Base-by-base conservation (phyloP, 2,888 invertebrate genomes). In the Neoitamus cyanurus region DNA sequence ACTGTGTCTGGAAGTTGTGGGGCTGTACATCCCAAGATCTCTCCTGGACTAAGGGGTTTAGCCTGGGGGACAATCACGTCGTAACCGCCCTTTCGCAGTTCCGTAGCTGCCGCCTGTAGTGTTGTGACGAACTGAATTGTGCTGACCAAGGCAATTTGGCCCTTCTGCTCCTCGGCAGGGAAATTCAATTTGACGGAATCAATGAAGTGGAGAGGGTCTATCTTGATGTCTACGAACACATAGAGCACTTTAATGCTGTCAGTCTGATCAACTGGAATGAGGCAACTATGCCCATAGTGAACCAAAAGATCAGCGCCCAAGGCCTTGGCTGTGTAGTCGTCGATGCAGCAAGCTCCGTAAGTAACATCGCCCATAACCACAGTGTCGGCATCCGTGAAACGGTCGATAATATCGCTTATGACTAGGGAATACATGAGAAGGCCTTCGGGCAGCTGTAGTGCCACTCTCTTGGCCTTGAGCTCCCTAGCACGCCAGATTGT, bases 281-380 rank as follows among this genome's bases (percentile, higher is more conserved):
- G 94, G 91, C 99, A 99, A 87, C 98, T 99, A 91, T 99, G 99
- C 0, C 99, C 99, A 90, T 99, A 99, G 91, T 99, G 99, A 36
- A 99, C 95, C 87, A 99, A 92, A 28, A 99, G 92, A 88, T 99
- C 97, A 7, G 97, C 97, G 11, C 96, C 96, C 37, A 99, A 92
- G 0, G 98, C 97, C 88, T 94, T 93, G 0, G 99, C 99, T 0
- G 98, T 98, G 89, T 95, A 96, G 92, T 99, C 99, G 90, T 99
- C 99, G 11, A 99, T 95, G 90, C 99, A 99, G 90, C 99, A 99
- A 0, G 99, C 99, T 46, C 99, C 99, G 89, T 99, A 99, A 0
- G 99, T 99, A 15, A 99, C 99, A 92, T 99, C 99, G 6, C 98
- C 99, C 97, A 99, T 97, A 86, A 99, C 98, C 75, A 99, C 94